phyloP scores from a whole-genome alignment of 64 coral and sea anemone genomes.

The Cladopsammia gracilis region DNA sequence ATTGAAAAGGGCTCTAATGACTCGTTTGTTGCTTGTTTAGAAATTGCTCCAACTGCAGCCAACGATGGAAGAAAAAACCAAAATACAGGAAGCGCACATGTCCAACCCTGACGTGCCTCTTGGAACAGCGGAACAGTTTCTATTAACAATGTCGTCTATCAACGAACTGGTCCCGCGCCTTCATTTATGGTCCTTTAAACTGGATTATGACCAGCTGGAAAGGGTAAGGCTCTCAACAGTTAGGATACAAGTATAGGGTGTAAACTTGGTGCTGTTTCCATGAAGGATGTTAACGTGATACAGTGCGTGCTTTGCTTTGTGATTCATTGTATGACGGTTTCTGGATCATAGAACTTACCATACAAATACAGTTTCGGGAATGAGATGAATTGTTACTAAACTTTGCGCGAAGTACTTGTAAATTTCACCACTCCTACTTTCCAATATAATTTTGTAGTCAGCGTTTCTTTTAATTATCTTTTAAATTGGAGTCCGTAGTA shows the following conservation, averaged over 20 bases:
- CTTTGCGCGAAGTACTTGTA: no score
- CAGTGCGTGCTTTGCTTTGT: no score
- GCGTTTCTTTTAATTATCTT: no score
- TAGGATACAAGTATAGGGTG: not conserved
- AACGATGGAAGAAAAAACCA: slow-evolving; percentile 90
- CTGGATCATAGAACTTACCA: no score
- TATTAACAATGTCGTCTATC: slow-evolving; percentile 94
- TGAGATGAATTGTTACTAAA: no score
- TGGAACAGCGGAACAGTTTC: slow-evolving; percentile 95
- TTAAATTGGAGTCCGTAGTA: no score
- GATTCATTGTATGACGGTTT: no score
- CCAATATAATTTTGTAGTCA: no score
- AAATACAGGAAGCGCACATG: slow-evolving; percentile 93
- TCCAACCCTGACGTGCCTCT: slow-evolving; percentile 95
- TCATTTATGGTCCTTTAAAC: slow-evolving; percentile 95
- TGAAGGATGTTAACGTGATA: no score
- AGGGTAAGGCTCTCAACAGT: slow-evolving; percentile 65
- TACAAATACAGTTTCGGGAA: no score
- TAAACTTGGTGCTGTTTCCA: not conserved
- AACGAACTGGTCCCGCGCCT: slow-evolving; percentile 90
- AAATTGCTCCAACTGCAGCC: slow-evolving; percentile 93
- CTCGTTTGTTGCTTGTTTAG: slow-evolving; percentile 32
- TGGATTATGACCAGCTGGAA: slow-evolving; percentile 98
- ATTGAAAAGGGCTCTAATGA: no score
- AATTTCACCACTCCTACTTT: no score